Conservation (phyloP, 2,797 vertebrate species). For the Hemibagrus guttatus region DNA sequence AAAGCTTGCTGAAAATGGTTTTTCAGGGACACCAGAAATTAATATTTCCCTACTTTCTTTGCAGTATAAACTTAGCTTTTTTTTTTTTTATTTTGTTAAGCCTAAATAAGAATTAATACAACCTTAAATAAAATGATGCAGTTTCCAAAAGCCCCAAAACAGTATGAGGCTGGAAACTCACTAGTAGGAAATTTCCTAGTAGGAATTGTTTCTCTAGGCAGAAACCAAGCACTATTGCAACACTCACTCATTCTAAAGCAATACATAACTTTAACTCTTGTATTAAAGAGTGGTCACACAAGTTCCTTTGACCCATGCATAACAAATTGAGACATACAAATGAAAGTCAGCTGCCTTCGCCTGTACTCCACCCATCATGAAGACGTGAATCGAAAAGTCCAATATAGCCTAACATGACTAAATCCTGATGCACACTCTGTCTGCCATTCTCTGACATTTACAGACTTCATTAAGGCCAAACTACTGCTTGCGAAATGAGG, state of each 20-base stretch:
- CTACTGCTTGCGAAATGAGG: slow-evolving; percentile 53
- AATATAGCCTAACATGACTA: slow-evolving; percentile 44
- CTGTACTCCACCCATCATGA: slow-evolving; percentile 18
- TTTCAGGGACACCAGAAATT: background rate
- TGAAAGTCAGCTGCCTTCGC: background rate
- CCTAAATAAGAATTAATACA: background rate
- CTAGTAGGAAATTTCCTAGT: background rate
- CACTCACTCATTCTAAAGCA: background rate
- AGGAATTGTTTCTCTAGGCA: background rate
- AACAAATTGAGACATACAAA: slow-evolving; percentile 17
- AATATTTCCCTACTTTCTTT: background rate
- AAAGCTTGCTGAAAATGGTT: background rate
- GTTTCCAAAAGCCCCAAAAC: background rate
- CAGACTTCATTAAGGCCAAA: slow-evolving; percentile 67
- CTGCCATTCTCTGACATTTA: slow-evolving; percentile 57
- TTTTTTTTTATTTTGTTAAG: background rate
- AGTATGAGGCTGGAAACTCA: background rate
- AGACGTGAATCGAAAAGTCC: slow-evolving; percentile 35
- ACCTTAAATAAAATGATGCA: background rate
- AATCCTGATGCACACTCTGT: slow-evolving; percentile 52
- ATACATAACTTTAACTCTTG: background rate
- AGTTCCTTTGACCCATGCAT: background rate
- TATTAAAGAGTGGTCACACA: background rate
- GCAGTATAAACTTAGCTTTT: background rate
- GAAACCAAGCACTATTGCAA: background rate